Percentiles rank a stretch among this genome's conserved stretches.
Evolutionary conservation across 2,113 vertebrate genomes (phyloP).

Genomic region (Scalopus aquaticus): DNA sequence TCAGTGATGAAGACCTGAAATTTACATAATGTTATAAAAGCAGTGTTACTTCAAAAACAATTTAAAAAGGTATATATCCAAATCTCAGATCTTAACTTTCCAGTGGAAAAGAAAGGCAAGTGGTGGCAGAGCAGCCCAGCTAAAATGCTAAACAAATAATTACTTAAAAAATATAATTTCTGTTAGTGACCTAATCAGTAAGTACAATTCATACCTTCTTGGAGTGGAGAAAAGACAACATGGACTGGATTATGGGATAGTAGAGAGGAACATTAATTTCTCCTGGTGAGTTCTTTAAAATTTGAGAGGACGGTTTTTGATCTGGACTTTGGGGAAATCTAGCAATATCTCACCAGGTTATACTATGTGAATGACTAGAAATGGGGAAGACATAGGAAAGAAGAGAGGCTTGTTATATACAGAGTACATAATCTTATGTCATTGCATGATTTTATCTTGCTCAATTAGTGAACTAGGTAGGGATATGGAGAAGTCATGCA

Average conservation of each 20-base stretch:
- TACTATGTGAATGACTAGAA: too few relatives aligned
- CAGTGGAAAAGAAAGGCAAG: neutral
- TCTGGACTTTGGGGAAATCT: neutral
- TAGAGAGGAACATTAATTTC: too few relatives aligned
- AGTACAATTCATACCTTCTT: neutral
- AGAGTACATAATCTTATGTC: neutral
- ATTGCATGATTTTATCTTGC: neutral
- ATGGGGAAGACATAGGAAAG: neutral
- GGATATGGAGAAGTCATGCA: neutral
- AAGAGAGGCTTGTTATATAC: neutral
- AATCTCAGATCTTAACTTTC: neutral
- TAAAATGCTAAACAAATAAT: neutral
- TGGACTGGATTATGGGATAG: neutral
- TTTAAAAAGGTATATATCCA: neutral
- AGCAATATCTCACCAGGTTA: neutral
- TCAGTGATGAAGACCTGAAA: too few relatives aligned
- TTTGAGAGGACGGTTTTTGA: neutral
- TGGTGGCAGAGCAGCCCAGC: neutral
- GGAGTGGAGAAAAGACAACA: neutral
- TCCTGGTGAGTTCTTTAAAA: neutral
- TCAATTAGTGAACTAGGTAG: neutral
- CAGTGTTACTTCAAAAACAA: too few relatives aligned
- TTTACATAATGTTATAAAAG: too few relatives aligned
- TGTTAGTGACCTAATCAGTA: neutral
- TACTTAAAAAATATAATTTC: neutral